phyloP scores from a whole-genome alignment of 2,888 invertebrate genomes.

The Idaea straminata region DNA sequence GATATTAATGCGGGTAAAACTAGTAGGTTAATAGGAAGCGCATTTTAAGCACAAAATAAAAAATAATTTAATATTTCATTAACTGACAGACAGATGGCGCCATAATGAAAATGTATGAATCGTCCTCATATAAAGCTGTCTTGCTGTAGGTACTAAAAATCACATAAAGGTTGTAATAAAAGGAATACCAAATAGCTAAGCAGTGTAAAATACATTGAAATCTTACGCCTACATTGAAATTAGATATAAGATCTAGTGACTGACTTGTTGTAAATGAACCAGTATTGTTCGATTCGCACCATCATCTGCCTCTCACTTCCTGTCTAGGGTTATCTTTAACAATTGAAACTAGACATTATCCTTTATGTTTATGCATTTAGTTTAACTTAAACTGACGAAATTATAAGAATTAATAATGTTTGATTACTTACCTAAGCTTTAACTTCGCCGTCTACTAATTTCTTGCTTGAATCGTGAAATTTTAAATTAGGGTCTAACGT shows the following conservation, averaged over 20 bases:
- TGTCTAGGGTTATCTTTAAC: conserved; percentile 38
- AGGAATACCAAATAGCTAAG: neutral
- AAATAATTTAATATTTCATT: no score
- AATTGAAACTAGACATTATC: conserved; percentile 38
- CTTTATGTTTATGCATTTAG: conserved; percentile 8
- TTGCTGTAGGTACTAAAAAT: neutral
- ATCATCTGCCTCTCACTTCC: conserved; percentile 66
- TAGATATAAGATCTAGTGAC: conserved; percentile 18
- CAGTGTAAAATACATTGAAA: neutral
- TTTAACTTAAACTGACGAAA: conserved; percentile 10
- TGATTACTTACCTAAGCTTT: conserved; percentile 13
- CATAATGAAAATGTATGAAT: no score
- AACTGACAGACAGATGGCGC: no score
- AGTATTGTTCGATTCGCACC: conserved; percentile 55
- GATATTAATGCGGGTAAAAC: no score
- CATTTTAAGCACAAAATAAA: no score
- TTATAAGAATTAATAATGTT: conserved; percentile 10
- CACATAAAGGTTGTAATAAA: neutral
- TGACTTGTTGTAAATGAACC: conserved; percentile 20
- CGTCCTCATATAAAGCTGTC: neutral
- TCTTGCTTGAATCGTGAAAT: conserved; percentile 57
- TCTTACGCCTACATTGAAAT: conserved; percentile 9
- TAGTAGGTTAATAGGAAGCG: no score
- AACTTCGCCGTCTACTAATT: conserved; percentile 7
- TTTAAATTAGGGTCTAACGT: conserved; percentile 53